phyloP scores from a whole-genome alignment of 2,113 vertebrate genomes.

The Chaetodon auriga region DNA sequence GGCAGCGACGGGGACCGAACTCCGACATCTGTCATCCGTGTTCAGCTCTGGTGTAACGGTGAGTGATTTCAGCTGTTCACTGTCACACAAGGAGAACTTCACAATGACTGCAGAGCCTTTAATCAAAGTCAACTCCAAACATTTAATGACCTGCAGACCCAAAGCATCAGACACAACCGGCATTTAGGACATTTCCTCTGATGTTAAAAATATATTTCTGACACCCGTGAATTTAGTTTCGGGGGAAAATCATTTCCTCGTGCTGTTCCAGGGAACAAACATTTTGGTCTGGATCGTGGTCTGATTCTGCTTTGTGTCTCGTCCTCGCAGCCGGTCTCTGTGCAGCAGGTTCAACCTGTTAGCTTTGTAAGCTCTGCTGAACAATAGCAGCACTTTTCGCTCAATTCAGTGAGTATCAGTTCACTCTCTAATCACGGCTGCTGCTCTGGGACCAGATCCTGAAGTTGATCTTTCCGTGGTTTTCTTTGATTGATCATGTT shows the following conservation, averaged over 20 bases:
- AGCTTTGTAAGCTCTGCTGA: slow-evolving; percentile 2
- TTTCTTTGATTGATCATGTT: slow-evolving; percentile 2
- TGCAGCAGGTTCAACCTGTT: slow-evolving; percentile 34
- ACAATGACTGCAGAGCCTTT: background rate
- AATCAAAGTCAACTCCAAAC: background rate
- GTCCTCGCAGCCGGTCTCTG: slow-evolving; percentile 10
- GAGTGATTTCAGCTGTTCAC: background rate
- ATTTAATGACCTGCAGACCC: background rate
- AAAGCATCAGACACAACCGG: background rate
- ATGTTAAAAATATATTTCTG: background rate
- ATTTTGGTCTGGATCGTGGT: background rate
- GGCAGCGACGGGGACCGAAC: no score
- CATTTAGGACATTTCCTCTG: background rate
- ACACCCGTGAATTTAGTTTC: background rate
- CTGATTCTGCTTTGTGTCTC: background rate
- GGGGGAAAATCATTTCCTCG: background rate
- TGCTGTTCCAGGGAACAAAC: background rate
- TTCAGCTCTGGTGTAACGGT: background rate
- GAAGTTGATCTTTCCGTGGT: background rate
- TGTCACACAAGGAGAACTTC: background rate
- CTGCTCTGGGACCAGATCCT: background rate
- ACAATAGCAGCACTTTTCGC: background rate
- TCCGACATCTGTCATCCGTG: no score
- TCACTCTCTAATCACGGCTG: slow-evolving; percentile 6
- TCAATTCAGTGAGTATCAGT: background rate